Conservation (phyloP, 2,888 invertebrate genomes). For the Apotomis turbidana region DNA sequence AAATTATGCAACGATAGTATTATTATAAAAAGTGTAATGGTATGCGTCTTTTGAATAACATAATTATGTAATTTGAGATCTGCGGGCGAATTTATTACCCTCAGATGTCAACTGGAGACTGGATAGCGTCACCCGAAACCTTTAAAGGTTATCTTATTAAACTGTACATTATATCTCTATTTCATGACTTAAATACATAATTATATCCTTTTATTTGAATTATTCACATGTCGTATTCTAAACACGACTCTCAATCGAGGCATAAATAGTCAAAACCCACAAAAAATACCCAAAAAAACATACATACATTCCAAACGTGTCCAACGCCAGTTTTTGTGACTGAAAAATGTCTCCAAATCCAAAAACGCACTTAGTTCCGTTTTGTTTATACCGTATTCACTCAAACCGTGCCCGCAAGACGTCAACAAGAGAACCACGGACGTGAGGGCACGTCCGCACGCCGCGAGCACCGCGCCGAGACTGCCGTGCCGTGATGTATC, state of each 20-base stretch:
- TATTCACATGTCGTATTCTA: no score
- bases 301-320: slow-evolving; percentile 34
- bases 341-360: slow-evolving; percentile 40
- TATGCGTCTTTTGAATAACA: slow-evolving; percentile 13
- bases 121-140: slow-evolving; percentile 13
- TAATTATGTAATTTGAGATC: slow-evolving; percentile 33
- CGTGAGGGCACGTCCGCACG: slow-evolving; percentile 58
- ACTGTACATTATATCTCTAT: neutral
- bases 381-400: slow-evolving; percentile 43
- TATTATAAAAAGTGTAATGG: neutral
- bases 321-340: slow-evolving; percentile 22
- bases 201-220: neutral
- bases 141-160: slow-evolving; percentile 6
- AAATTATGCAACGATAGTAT: slow-evolving; percentile 3
- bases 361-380: slow-evolving; percentile 57
- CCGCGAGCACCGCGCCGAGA: slow-evolving; percentile 68
- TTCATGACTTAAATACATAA: slow-evolving; percentile 1
- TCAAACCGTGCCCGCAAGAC: slow-evolving; percentile 33
- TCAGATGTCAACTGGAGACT: slow-evolving; percentile 11
- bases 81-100: slow-evolving; percentile 25
- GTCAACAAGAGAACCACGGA: slow-evolving; percentile 37
- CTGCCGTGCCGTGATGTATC: slow-evolving; percentile 64
- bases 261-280: neutral
- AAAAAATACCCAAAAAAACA: slow-evolving; percentile 18
- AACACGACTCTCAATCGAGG: no score